A percentile compares a stretch with the other conserved stretches of the same genome.
phyloP scores from a whole-genome alignment of 1,140 invertebrate genomes.

The Euwallacea similis region DNA sequence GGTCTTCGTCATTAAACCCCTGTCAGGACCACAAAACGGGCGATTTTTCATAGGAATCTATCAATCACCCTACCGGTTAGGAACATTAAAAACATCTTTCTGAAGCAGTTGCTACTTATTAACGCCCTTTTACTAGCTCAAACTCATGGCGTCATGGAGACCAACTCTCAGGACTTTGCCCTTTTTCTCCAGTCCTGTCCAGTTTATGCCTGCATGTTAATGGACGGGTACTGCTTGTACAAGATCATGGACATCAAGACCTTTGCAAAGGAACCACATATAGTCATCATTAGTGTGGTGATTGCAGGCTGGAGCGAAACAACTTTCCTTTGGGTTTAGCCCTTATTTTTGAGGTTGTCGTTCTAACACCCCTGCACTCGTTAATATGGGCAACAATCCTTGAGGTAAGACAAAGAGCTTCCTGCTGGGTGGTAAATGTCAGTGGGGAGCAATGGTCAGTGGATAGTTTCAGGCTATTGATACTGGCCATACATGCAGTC shows the following conservation, averaged over 20 bases:
- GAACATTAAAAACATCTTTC: constrained; percentile 59
- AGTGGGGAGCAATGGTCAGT: constrained; percentile 58
- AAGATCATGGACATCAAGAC: constrained; percentile 59
- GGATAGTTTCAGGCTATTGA: constrained; percentile 59
- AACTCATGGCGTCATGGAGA: constrained; percentile 55
- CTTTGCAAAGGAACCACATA: constrained; percentile 56
- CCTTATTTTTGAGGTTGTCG: constrained; percentile 48
- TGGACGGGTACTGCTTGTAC: constrained; percentile 62
- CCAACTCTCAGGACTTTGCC: constrained; percentile 56
- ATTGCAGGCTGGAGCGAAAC: constrained; percentile 38
- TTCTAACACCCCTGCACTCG: constrained; percentile 55
- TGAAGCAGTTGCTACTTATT: constrained; percentile 57
- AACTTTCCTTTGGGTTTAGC: not conserved
- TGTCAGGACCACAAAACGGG: constrained; percentile 55
- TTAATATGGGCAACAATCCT: constrained; percentile 57
- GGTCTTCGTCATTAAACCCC: constrained; percentile 58
- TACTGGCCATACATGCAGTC: too few relatives aligned
- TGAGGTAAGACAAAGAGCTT: constrained; percentile 52
- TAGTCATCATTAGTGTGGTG: constrained; percentile 53
- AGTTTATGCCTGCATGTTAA: constrained; percentile 63
- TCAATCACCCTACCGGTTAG: constrained; percentile 59
- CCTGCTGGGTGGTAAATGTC: constrained; percentile 61
- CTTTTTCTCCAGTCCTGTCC: constrained; percentile 56
- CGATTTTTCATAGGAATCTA: constrained; percentile 60
- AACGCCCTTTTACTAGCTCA: constrained; percentile 53